Evolutionary conservation across 2,797 vertebrate species (phyloP), one percentile per base, ranked within the genome.

Genomic region (Spinus olivaceus): DNA sequence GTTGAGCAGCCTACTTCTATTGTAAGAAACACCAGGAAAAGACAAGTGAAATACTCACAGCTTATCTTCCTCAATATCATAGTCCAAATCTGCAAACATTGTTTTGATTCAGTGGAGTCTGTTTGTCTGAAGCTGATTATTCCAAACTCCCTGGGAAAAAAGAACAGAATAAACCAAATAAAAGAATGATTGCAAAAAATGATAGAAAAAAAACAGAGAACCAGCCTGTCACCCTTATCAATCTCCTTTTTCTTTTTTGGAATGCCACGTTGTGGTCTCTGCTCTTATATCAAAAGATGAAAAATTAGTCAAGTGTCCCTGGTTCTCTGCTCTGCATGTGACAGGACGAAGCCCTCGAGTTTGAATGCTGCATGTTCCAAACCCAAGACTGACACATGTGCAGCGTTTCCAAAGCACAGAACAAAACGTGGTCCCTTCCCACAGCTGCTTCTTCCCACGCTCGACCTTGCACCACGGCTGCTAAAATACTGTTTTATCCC

Each of bases 71-170:
- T 99, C 99, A 94, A 99, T 96, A 90, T 99, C 99, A 95, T 99
- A 99, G 86, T 99, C 99, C 98, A 99, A 98, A 97, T 99, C 99
- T 67, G 99, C 98, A 97, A 99, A 99, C 99, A 99, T 99, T 90
- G 88, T 92, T 92, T 72, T 74, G 14, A 74, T 50, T 84, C 78
- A 88, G 28, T 6, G 44, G 60, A 49, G 21, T 42, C 76, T 13
- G 78, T 81, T 49, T 54, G 17, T n/a, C 32, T 18, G 25, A 74
- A 47, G 50, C 27, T 59, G 33, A 63, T 66, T 79, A 84, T 42
- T 92, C 83, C 47, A 73, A 82, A 88, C 60, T 94, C 67, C 47
- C 95, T 93, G 69, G 53, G 81, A 90, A 93, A 28, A 79, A 80
- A 91, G 65, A 76, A 95, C 63, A 87, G 46, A 86, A 71, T 19